phyloP scores from a whole-genome alignment of 2,888 invertebrate species.

The Temnothorax ravouxi region DNA sequence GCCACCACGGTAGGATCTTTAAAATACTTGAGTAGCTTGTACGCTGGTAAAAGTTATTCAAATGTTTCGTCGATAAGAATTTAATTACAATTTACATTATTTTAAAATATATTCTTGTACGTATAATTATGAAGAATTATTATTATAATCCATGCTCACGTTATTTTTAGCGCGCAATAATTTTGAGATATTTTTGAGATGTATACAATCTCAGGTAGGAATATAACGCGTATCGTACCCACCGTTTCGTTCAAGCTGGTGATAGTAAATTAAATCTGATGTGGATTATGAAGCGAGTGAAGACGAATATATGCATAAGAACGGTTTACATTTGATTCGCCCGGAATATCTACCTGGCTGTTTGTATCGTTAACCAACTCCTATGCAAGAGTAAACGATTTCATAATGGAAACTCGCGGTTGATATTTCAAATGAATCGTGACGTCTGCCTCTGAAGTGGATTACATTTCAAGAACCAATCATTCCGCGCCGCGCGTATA shows the following conservation, averaged over 20 bases:
- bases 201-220: background rate
- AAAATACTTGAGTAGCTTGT: constrained; percentile 19
- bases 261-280: constrained; percentile 73
- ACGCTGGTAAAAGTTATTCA: background rate
- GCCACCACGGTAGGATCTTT: constrained; percentile 2
- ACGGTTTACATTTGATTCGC: constrained; percentile 75
- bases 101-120: background rate
- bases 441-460: constrained; percentile 52
- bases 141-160: background rate
- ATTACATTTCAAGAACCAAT: constrained; percentile 60
- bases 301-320: constrained; percentile 69
- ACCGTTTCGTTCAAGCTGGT: constrained; percentile 21
- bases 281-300: constrained; percentile 70
- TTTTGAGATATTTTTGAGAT: constrained; percentile 26
- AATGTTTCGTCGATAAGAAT: background rate
- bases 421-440: constrained; percentile 67
- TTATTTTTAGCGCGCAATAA: background rate
- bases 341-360: constrained; percentile 47
- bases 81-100: background rate
- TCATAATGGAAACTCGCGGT: constrained; percentile 75
- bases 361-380: constrained; percentile 70
- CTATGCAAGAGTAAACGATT: constrained; percentile 69
- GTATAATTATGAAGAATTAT: background rate
- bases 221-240: background rate
- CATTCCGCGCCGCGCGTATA: constrained; percentile 37